Base-by-base conservation (phyloP, 2,113 vertebrate genomes). In the Oostethus manadensis region DNA sequence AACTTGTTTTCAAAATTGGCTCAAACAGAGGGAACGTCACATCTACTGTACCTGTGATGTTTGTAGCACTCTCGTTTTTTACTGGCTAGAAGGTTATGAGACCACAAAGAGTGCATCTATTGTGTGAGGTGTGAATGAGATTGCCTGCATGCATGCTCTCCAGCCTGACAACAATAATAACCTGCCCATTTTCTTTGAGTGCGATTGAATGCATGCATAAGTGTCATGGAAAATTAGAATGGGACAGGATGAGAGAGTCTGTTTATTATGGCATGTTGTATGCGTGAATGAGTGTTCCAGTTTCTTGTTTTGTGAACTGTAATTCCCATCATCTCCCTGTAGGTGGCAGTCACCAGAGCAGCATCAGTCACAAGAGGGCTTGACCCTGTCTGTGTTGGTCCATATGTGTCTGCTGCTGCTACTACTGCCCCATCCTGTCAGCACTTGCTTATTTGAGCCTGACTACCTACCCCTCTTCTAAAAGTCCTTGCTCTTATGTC, bases 121-220 rank as follows among this genome's bases (percentile, higher is more conserved):
- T 57, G 53, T 75, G 75, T 78, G 59, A 66, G 35, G 54, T 71
- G 56, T 62, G 58, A 58, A 64, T 74, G 71, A 60, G 66, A 70
- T 71, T 82, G 87, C 87, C 76, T 87, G 87, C 86, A 65, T 84
- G 89, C 87, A 88, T 89, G 87, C 77, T 68, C 59, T 78, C 55
- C 69, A 84, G 86, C 85, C 60, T 88, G 81, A 84, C 57, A 62
- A 76, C 63, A 63, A 47, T 64, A 68, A 78, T 77, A 73, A 76
- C 76, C 74, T 69, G 51, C 76, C 76, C 87, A 81, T 73, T 67
- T 15, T 33, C 50, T 65, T 66, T 58, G 72, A 76, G 70, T 64
- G 67, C 50, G 51, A 70, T 70, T 67, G 80, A 82, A 71, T 60
- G 85, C 81, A 85, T 83, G 84, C 72, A 66, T 64, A 51, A 64